Base-by-base conservation (phyloP, 1,140 invertebrate genomes). In the Cephus cinctus region DNA sequence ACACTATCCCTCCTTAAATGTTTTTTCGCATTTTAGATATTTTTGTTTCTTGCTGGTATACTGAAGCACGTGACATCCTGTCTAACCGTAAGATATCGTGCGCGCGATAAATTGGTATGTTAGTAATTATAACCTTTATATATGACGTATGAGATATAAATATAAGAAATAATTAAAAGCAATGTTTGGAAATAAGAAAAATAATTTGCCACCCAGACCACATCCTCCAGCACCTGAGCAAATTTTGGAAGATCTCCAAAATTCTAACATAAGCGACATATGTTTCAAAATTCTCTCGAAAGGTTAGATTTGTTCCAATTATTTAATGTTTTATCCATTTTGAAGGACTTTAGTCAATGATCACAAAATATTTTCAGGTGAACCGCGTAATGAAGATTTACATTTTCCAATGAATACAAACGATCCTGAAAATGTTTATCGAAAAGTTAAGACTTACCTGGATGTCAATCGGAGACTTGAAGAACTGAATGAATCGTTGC, bases 161-260 rank as follows among this genome's bases (percentile, higher is more conserved):
- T n/a, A n/a, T n/a, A n/a, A n/a, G n/a, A n/a, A n/a, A n/a, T n/a
- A n/a, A n/a, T n/a, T n/a, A n/a, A n/a, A n/a, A n/a, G n/a, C n/a
- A n/a, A 30, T 30, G 69, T 72, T 72, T 54, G 51, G 57, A 5
- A 69, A 65, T 45, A 70, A 70, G 42, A 70, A 64, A 21, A 58
- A 50, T 30, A 61, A 23, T 38, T 49, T 71, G 31, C 68, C 68
- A 42, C 62, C 67, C 1, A 55, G 62, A 22, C 68, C 68, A 14
- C 58, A 47, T 45, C 36, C 64, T 22, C 68, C 64, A 4, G 31
- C 41, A n/a, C 42, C 56, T 12, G 55, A 65, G 27, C 59, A 70
- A 42, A 63, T 73, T 23, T 30, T 66, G 6, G 65, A 73, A 31
- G 70, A 73, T 43, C 47, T 73, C 4, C 43, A 49, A 6, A 52